Evolutionary conservation across 2,113 vertebrate species (phyloP).

Genomic region (Rhinolophus ferrumequinum): DNA sequence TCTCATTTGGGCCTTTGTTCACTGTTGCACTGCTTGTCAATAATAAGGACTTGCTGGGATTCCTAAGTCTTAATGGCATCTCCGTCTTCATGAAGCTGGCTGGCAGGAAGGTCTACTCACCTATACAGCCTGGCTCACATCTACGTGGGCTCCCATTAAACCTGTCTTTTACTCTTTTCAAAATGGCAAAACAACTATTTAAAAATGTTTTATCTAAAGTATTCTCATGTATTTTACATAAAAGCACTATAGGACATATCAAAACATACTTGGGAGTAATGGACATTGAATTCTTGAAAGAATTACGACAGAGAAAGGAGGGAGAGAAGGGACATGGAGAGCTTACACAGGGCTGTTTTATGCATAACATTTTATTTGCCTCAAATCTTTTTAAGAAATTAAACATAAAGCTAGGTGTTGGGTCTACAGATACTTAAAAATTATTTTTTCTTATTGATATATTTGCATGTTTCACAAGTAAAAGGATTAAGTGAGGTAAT

Average conservation of each 20-base stretch:
- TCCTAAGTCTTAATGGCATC: not conserved
- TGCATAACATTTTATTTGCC: not conserved
- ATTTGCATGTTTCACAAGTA: not conserved
- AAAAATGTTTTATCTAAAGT: not conserved
- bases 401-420: not conserved
- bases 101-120: not conserved
- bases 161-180: not conserved
- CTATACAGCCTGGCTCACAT: not conserved
- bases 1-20: not conserved
- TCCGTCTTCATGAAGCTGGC: not conserved
- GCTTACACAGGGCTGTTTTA: not conserved
- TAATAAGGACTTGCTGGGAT: not conserved
- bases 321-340: not conserved
- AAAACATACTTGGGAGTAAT: not conserved
- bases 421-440: not conserved
- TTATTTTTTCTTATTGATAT: not conserved
- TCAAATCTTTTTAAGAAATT: slow-evolving; percentile 17
- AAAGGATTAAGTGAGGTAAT: not conserved
- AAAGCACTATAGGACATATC: not conserved
- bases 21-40: not conserved
- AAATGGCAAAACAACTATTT: not conserved
- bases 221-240: not conserved
- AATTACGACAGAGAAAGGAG: not conserved
- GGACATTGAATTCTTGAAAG: not conserved
- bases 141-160: not conserved